Percentiles rank a stretch among this genome's conserved stretches.
Conservation (phyloP, 2,113 vertebrate genomes). For the Lucifuga dentata region DNA sequence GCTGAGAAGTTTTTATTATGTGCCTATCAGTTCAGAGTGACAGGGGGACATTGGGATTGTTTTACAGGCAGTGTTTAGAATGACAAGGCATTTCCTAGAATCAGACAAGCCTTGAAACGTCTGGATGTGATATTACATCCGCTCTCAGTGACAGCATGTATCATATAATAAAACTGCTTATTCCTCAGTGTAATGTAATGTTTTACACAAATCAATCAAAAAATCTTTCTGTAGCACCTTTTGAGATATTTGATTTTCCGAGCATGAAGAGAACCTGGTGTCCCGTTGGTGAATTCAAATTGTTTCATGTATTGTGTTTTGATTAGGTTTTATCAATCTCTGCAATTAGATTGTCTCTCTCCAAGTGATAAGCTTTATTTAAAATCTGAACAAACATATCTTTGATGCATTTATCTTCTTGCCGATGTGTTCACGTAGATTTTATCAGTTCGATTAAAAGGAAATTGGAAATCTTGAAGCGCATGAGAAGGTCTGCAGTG, state of each 20-base stretch:
- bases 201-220: neutral
- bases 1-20: no score
- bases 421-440: neutral
- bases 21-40: conserved; percentile 25
- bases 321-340: no score
- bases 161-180: neutral
- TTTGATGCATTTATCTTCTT: neutral
- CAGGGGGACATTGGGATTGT: conserved; percentile 12
- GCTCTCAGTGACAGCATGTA: neutral
- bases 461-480: no score
- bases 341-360: no score
- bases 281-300: neutral
- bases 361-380: no score
- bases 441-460: no score
- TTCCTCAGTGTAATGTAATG: neutral
- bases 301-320: neutral
- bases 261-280: neutral
- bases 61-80: conserved; percentile 22
- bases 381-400: no score
- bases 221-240: neutral
- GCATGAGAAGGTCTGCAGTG: no score
- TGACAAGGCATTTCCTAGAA: conserved; percentile 47
- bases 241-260: neutral
- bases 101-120: conserved; percentile 24
- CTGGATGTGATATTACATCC: conserved; percentile 7